phyloP scores from a whole-genome alignment of 37 sponge, comb jelly and placozoan genomes.

The Agelas oroides region DNA sequence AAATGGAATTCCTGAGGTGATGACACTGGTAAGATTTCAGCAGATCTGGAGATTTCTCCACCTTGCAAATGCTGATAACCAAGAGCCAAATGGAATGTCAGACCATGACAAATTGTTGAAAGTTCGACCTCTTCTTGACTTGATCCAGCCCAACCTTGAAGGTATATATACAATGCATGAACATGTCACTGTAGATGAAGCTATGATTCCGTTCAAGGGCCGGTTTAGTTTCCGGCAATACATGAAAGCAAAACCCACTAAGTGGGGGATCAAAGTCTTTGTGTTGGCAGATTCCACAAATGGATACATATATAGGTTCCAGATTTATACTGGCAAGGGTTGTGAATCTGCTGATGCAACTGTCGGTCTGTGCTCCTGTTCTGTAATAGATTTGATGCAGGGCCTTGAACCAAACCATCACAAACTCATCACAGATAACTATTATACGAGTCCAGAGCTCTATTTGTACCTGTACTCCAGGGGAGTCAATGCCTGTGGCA shows the following conservation, averaged over 20 bases:
- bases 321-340: constrained; percentile 5
- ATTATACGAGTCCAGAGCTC: neutral
- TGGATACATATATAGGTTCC: neutral
- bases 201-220: constrained; percentile 22
- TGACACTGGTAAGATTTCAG: neutral
- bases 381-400: neutral
- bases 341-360: neutral
- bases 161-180: neutral
- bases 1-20: neutral
- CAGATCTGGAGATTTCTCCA: constrained; percentile 7
- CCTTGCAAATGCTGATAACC: neutral
- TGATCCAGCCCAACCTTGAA: neutral
- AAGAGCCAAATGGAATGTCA: neutral
- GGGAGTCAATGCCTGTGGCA: no score
- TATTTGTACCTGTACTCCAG: neutral
- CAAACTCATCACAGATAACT: constrained; percentile 3
- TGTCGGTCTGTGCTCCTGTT: neutral
- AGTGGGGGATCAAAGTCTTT: constrained; percentile 21
- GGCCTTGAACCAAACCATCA: neutral
- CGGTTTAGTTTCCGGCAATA: constrained; percentile 2
- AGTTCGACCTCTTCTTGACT: constrained; percentile 7
- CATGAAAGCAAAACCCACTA: constrained; percentile 11
- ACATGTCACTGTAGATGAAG: neutral
- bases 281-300: neutral
- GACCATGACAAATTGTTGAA: constrained; percentile 37